phyloP scores from a whole-genome alignment of 2,888 invertebrate species.

The Colostygia pectinataria region DNA sequence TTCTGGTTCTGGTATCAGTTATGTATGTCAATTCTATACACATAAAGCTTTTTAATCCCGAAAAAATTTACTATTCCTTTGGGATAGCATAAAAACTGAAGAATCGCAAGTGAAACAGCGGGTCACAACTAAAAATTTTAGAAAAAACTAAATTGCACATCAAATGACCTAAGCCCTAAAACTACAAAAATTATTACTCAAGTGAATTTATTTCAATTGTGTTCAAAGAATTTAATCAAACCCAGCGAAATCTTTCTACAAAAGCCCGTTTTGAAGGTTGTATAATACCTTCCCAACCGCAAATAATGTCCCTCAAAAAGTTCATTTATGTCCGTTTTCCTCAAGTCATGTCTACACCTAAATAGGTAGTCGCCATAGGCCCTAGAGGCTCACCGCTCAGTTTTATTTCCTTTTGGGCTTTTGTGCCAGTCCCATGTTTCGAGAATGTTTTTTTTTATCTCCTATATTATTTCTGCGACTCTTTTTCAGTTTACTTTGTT shows the following conservation, averaged over 20 bases:
- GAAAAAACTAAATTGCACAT: too few relatives aligned
- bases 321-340: conserved; percentile 17
- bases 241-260: conserved; percentile 6
- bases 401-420: conserved; percentile 45
- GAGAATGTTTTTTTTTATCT: conserved; percentile 43
- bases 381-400: conserved; percentile 42
- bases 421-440: conserved; percentile 36
- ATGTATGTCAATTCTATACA: too few relatives aligned
- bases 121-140: too few relatives aligned
- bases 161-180: too few relatives aligned
- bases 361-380: conserved; percentile 13
- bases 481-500: conserved; percentile 41
- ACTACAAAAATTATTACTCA: not conserved
- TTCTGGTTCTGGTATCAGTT: too few relatives aligned
- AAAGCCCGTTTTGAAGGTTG: conserved; percentile 13
- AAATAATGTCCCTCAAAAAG: conserved; percentile 17
- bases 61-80: too few relatives aligned
- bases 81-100: too few relatives aligned
- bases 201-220: not conserved
- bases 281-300: conserved; percentile 12
- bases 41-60: too few relatives aligned
- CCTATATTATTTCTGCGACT: conserved; percentile 41
- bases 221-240: conserved; percentile 13
- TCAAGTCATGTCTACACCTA: conserved; percentile 11
- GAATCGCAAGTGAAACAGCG: too few relatives aligned